Base-by-base conservation (phyloP, 2,797 vertebrate species). In the Enteromius paludinosus region DNA sequence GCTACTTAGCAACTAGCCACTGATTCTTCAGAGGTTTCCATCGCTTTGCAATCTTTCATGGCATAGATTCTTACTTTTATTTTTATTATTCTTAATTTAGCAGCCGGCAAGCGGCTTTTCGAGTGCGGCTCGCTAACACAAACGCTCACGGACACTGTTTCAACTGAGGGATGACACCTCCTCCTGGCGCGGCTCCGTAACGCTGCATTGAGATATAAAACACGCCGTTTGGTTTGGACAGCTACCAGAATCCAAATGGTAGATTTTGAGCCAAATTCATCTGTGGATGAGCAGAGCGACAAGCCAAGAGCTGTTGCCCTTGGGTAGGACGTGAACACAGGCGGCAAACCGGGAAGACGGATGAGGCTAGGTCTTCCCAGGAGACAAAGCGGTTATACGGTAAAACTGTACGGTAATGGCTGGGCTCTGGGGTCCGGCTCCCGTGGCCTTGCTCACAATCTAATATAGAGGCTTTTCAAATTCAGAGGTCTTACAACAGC, bases 361-460 rank as follows among this genome's bases (percentile, higher is more conserved):
- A 85, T 87, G 30, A 70, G 41, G 45, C 68, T 45, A 28, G 69
- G 69, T 59, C 68, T 84, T 77, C 74, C 52, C 41, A 69, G 78
- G 45, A 52, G 33, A 72, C 28, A 45, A 87, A 87, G 80, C 87
- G 73, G 87, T 89, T 86, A 82, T 87, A 88, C 86, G 85, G 80
- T 81, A 89, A 72, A 81, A 82, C 70, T 71, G 76, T 85, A 71
- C 83, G 41, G 81, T 92, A 89, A 92, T 89, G 88, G 88, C 80
- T 54, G 33, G 87, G 84, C 87, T 87, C 88, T 89, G 35, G 85
- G 86, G 91, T 91, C 86, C 28, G 69, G 85, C 83, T 89, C 87
- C 81, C 4, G 86, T 91, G 90, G 89, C 92, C 89, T 89, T 79
- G 86, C 86, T 89, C 85, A 90, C 85, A 92, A 88, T 88, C 87